Evolutionary conservation across 2,113 vertebrate species (phyloP).

Genomic region (Pterophyllum scalare): DNA sequence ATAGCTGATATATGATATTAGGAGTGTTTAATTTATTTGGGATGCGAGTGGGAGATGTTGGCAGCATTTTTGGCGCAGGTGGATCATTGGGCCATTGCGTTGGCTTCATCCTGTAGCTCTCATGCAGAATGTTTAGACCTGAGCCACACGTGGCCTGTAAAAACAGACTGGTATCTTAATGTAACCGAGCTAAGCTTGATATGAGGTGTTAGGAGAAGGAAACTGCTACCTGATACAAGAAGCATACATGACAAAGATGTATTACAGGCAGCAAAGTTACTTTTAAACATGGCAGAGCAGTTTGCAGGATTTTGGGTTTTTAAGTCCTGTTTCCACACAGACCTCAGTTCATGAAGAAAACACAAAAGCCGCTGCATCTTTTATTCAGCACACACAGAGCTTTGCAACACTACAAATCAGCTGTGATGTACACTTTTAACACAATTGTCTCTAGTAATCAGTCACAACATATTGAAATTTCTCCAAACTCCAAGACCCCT

Average conservation of each 20-base stretch:
- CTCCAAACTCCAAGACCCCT: background rate
- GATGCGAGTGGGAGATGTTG: background rate
- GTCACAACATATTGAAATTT: background rate
- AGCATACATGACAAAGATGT: background rate
- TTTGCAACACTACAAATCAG: background rate
- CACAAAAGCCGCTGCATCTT: too few relatives aligned
- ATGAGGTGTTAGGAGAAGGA: background rate
- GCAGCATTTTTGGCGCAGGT: background rate
- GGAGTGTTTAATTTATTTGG: slow-evolving; percentile 3
- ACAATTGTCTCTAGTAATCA: background rate
- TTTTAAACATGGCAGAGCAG: background rate
- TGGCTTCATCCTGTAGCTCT: background rate
- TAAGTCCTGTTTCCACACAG: background rate
- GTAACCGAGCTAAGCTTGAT: background rate
- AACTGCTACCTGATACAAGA: background rate
- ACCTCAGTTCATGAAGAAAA: background rate
- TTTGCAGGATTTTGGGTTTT: background rate
- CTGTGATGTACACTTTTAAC: background rate
- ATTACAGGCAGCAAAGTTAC: background rate
- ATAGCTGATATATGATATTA: background rate
- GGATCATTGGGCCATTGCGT: background rate
- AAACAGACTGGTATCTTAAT: slow-evolving; percentile 2
- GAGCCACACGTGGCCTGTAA: background rate
- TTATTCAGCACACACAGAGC: background rate
- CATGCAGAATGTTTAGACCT: background rate